phyloP scores from a whole-genome alignment of 2,888 invertebrate genomes.

The Chydorus sphaericus region DNA sequence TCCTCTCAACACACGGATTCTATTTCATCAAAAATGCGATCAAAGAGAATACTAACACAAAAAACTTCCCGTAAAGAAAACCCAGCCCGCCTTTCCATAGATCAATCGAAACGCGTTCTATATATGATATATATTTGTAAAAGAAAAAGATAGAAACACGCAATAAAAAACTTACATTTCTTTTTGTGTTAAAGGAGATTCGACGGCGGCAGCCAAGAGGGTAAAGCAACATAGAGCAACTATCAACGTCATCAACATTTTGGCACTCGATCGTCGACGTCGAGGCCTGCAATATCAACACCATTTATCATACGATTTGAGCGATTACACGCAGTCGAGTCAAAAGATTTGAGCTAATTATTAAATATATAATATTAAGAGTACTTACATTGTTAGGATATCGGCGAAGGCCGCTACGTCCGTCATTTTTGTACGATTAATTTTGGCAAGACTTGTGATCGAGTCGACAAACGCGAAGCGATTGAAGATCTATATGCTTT shows the following conservation, averaged over 20 bases:
- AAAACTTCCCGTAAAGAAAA: too few relatives aligned
- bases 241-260: not conserved
- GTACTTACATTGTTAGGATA: constrained; percentile 1
- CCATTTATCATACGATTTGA: too few relatives aligned
- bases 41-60: too few relatives aligned
- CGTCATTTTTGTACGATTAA: not conserved
- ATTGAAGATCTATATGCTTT: not conserved
- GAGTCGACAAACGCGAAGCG: not conserved
- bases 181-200: not conserved
- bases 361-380: not conserved
- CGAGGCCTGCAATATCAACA: not conserved
- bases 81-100: too few relatives aligned
- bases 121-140: too few relatives aligned
- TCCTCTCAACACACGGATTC: too few relatives aligned
- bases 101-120: too few relatives aligned
- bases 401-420: not conserved
- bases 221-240: not conserved
- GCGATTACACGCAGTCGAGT: too few relatives aligned
- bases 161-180: not conserved
- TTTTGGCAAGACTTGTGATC: not conserved
- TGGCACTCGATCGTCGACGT: not conserved
- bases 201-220: not conserved
- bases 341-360: not conserved
- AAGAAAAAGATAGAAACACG: not conserved
- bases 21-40: too few relatives aligned